Evolutionary conservation across 2,888 invertebrate species (phyloP), one percentile per base, ranked within the genome.

Genomic region (Sinohyriopsis cumingii): DNA sequence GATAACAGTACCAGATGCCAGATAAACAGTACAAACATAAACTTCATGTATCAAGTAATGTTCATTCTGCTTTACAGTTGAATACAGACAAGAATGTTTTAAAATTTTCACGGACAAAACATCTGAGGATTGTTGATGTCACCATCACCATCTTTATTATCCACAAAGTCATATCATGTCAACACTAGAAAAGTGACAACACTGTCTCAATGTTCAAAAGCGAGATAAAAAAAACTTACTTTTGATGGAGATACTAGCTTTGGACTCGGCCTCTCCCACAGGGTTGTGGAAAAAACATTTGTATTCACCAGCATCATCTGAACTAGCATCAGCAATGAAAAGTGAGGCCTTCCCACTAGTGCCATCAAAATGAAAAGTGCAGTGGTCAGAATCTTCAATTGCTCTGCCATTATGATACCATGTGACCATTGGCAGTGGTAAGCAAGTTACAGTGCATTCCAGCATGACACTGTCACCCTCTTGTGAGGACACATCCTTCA

Each of bases 391-490:
- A n/a, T 65, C 60, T 57, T 69, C 57, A 6, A 87, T 18, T 20
- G 71, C 63, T 53, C 72, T 77, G 53, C 77, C 76, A 65, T 80
- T 84, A 60, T 71, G 77, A 67, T 77, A 83, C 87, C 87, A 87
- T n/a, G 72, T 74, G 59, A 85, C 76, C 9, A 69, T 67, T 0
- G 83, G 82, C 7, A 65, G 54, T 20, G 83, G 82, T 53, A 76
- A 72, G 59, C 77, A 79, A 20, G 65, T 64, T 18, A 80, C 72
- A 6, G 68, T 66, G 63, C 83, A 83, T 60, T 82, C 80, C 65
- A 85, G 67, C 9, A 64, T 63, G 25, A 75, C 76, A n/a, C 57
- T 62, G n/a, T 63, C 69, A 28, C 81, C 82, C 59, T 82, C 84
- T 62, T 62, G 61, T 18, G 74, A 71, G 19, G 76, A 66, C 15